Conservation (phyloP, 2,888 invertebrate genomes). For the Heterodera filipjevi region DNA sequence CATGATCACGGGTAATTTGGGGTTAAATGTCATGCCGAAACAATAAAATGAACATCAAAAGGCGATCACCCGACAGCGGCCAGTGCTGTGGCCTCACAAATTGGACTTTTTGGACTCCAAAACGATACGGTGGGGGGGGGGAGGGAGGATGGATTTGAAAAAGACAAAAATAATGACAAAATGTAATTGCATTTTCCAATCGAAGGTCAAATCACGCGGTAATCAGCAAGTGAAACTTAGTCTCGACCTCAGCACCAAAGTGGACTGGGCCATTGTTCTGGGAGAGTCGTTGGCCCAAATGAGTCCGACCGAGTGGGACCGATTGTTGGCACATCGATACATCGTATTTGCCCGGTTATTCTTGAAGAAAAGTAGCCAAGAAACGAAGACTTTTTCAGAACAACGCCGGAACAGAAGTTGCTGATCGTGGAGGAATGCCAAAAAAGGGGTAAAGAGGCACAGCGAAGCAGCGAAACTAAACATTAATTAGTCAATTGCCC, state of each 20-base stretch:
- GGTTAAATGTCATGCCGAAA: conserved; percentile 43
- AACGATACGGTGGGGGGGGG: conserved; percentile 34
- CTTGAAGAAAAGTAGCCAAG: not conserved
- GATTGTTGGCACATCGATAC: conserved; percentile 55
- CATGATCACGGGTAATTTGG: conserved; percentile 49
- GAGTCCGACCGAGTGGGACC: conserved; percentile 55
- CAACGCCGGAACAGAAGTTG: conserved; percentile 62
- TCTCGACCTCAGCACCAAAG: conserved; percentile 33
- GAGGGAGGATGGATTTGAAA: not conserved
- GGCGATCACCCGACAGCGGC: conserved; percentile 65
- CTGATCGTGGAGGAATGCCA: conserved; percentile 63
- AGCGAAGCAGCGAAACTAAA: not conserved
- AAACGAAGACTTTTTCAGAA: conserved; percentile 42
- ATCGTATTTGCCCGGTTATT: conserved; percentile 61
- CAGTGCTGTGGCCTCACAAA: conserved; percentile 58
- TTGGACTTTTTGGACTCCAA: conserved; percentile 51
- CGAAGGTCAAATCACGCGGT: conserved; percentile 40
- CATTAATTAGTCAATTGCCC: not conserved
- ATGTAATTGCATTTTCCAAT: not conserved
- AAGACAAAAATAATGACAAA: not conserved
- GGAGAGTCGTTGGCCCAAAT: conserved; percentile 55
- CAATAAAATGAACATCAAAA: conserved; percentile 4
- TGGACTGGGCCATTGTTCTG: conserved; percentile 56
- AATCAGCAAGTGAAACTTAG: conserved; percentile 42
- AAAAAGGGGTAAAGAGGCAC: conserved; percentile 39